Evolutionary conservation across 2,888 invertebrate species (phyloP).

Genomic region (Selenia dentaria): DNA sequence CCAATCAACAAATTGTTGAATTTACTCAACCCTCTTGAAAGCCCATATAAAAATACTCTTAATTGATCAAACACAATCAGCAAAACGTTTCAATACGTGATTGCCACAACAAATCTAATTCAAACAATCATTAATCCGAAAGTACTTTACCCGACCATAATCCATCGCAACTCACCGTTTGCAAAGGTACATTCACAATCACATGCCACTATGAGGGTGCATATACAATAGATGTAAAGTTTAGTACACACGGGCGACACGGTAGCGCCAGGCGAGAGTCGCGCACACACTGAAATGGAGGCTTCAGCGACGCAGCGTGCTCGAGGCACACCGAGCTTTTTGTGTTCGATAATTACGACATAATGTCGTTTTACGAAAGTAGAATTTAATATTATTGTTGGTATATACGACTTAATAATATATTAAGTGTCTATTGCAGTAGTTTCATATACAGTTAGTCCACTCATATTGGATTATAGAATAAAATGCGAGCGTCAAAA

Average conservation of each 20-base stretch:
- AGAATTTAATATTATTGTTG: no score
- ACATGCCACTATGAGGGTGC: slow-evolving; percentile 16
- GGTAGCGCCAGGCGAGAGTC: slow-evolving; percentile 33
- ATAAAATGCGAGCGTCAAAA: no score
- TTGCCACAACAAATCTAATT: background rate
- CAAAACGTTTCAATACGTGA: background rate
- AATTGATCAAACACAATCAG: slow-evolving; percentile 7
- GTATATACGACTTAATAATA: no score
- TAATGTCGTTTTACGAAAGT: no score
- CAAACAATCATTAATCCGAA: background rate
- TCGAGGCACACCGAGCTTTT: slow-evolving; percentile 19
- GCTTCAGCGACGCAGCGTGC: slow-evolving; percentile 35
- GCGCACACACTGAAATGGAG: slow-evolving; percentile 44
- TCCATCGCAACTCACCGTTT: slow-evolving; percentile 20
- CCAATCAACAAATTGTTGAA: background rate
- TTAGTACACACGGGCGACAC: slow-evolving; percentile 32
- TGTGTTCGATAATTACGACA: background rate
- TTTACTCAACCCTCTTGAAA: background rate
- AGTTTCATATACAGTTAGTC: no score
- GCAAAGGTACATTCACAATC: slow-evolving; percentile 30
- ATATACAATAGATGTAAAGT: slow-evolving; percentile 16
- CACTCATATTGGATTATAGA: no score
- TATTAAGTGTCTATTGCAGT: no score
- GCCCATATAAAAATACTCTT: background rate
- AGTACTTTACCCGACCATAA: slow-evolving; percentile 6